These are phyloP conservation scores for Neotoma lepida DNA, from an alignment of 2,113 vertebrate species.

Conservation along the genomic window DNA sequence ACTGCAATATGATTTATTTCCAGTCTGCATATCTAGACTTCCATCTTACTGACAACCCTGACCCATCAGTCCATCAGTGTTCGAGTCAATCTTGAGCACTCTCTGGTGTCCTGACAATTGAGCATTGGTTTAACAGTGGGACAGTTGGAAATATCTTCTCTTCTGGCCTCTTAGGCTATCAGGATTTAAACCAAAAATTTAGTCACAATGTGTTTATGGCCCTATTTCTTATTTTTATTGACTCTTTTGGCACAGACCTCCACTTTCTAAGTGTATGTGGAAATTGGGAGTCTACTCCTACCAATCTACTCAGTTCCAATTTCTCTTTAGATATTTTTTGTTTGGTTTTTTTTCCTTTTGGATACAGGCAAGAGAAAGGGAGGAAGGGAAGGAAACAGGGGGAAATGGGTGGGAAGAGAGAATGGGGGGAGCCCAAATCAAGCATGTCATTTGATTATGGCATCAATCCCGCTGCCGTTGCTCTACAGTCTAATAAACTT, in stretches of 20 bases:
- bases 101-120: background rate
- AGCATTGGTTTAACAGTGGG: constrained; percentile 12
- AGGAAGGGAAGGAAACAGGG: background rate
- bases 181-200: background rate
- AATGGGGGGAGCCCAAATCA: constrained; percentile 54
- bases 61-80: background rate
- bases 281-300: constrained; percentile 14
- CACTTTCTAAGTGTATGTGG: background rate
- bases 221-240: constrained; percentile 24
- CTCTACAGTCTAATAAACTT: constrained; percentile 79
- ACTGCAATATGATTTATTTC: background rate
- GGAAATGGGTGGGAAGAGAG: background rate
- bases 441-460: constrained; percentile 67
- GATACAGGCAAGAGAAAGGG: constrained; percentile 3
- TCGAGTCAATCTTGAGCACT: background rate
- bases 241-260: background rate
- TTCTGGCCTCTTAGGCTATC: constrained; percentile 45
- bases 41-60: constrained; percentile 25
- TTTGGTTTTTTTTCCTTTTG: background rate
- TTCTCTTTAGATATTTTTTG: background rate
- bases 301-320: constrained; percentile 62
- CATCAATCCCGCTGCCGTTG: constrained; percentile 59
- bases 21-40: background rate
- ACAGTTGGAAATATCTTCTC: background rate
- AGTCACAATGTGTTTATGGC: background rate